Evolutionary conservation across 2,888 invertebrate species (phyloP).

Genomic region (Euplagia quadripunctaria): DNA sequence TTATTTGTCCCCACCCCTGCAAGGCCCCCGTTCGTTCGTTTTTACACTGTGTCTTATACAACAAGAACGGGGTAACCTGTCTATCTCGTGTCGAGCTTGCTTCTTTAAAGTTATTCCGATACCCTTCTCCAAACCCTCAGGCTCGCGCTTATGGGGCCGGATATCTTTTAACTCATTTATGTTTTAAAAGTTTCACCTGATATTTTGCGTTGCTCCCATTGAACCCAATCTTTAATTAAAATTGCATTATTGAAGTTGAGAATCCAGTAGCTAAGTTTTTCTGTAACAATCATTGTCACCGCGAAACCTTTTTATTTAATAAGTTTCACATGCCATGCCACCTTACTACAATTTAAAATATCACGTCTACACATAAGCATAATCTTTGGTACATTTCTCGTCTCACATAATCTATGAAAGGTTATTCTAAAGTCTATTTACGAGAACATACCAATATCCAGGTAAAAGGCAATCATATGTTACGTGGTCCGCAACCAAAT

Average conservation of each 20-base stretch:
- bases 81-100: not conserved
- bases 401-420: not conserved
- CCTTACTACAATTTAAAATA: not conserved
- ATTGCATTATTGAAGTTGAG: no score
- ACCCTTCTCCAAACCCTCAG: not conserved
- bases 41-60: not conserved
- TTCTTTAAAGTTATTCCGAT: not conserved
- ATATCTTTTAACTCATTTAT: not conserved
- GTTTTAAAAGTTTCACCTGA: not conserved
- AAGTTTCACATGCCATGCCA: not conserved
- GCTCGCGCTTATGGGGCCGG: no score
- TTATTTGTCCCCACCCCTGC: not conserved
- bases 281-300: not conserved
- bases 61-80: not conserved
- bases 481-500: conserved; percentile 53
- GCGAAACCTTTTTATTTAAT: not conserved
- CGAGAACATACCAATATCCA: conserved; percentile 22
- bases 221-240: no score
- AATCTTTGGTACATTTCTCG: not conserved
- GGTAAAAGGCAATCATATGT: conserved; percentile 47
- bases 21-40: not conserved
- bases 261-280: no score
- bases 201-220: not conserved
- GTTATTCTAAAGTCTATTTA: not conserved
- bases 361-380: not conserved